Evolutionary conservation across 2,797 vertebrate genomes (phyloP), one percentile per base, ranked within the genome.

Genomic region (Fundulus diaphanus): DNA sequence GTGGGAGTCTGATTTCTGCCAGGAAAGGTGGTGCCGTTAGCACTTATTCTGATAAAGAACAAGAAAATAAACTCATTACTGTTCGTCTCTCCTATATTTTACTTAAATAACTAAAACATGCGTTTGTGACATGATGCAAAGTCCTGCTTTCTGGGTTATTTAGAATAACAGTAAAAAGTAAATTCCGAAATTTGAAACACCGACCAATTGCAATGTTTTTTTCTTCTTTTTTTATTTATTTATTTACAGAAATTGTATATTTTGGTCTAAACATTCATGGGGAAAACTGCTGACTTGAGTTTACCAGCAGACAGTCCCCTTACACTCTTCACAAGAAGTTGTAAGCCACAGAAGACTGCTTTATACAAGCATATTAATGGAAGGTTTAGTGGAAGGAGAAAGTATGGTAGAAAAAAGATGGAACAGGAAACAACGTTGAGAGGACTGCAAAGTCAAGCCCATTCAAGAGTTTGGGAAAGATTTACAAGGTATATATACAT

Each of bases 1-100:
- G 94, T 74, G 54, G 96, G 85, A 79, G 91, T 86, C 73, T 93
- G 93, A 81, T 91, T 90, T 80, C 92, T 88, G 81, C 93, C 92
- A 49, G 93, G 89, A 7, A 94, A 93, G 5, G 94, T 93, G 78
- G 94, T 94, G 76, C 94, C 85, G 54, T 93, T 95, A 81, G 81
- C 94, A 79, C 75, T 94, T 82, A 96, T 96, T 89, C 97, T 98
- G 90, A 73, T 57, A 68, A 88, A 31, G n/a, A 67, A 56, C 1
- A 81, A 78, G 22, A 89, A 54, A 61, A 8, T 0, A 49, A 77
- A 78, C 74, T 29, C 65, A 84, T 80, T 74, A 24, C 7, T 78
- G 31, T 74, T 75, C 42, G 66, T 84, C 42, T 74, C 70, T 63
- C 24, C 20, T 4, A 35, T 68, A 24, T 68, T 33, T 57, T 20